Evolutionary conservation across 2,113 vertebrate species (phyloP), one percentile per base, ranked within the genome.

Genomic region (Nothoprocta pentlandii): DNA sequence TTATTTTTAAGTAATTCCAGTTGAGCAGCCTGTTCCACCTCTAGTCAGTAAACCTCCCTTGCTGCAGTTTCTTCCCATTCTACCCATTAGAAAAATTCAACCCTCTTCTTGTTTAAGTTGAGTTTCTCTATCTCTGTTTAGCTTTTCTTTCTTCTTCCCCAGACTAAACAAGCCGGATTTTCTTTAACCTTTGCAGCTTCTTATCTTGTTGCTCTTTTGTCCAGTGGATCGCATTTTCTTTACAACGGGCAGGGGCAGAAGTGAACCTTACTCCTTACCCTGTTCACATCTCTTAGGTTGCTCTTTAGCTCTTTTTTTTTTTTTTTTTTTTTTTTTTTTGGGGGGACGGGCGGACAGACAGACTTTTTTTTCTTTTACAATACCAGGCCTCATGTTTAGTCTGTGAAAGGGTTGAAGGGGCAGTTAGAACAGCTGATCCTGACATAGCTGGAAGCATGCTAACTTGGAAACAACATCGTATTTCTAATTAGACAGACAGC

Each of bases 281-380:
- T 4, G 12, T 16, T n/a, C 0, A 6, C 14, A 2, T 5, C 42
- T 30, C 25, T 2, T 0, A 25, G 12, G 1, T 0, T 11, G n/a
- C 80, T 4, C 9, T 6, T 0, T 39, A 22, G 8, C 3, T 1
- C 28, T 6, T 10, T 56, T 56, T 1, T 44, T 3, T 26, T 19
- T 36, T 36, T 75, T 44, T 22, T 22, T 22, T 22, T 49, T 10
- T n/a, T n/a, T n/a, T n/a, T n/a, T n/a, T n/a, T n/a, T 34, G 34
- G 34, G 34, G 34, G 34, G 34, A 34, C 34, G 34, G 34, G 5
- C 34, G 34, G 34, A 34, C 34, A 5, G 34, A 34, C 34, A 5
- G 34, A 34, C 34, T 34, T 49, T 49, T 49, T 47, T 47, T 20
- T 16, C 47, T 49, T 49, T 22, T 54, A 42, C 22, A 3, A 56